A percentile compares a stretch with the other conserved stretches of the same genome.
Conservation (phyloP, 2,113 vertebrate genomes). For the Pelecanus crispus region DNA sequence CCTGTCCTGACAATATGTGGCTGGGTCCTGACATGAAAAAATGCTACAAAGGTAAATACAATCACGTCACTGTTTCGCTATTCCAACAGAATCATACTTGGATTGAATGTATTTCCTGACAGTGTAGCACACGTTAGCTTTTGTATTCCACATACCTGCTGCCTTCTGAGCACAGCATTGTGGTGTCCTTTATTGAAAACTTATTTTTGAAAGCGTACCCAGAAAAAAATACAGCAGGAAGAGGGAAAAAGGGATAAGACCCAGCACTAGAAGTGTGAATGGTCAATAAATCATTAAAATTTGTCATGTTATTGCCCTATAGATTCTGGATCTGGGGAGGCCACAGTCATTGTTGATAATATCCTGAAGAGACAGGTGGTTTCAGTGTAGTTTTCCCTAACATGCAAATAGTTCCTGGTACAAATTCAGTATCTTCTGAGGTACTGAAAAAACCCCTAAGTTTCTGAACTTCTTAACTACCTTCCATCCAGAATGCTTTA, state of each 20-base stretch:
- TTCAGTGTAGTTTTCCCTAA: not conserved
- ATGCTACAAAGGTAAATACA: slow-evolving; percentile 82
- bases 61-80: accelerated
- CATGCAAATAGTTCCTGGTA: not conserved
- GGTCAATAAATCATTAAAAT: not conserved
- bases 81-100: not conserved
- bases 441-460: not conserved
- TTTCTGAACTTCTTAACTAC: not conserved
- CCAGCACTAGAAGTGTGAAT: not conserved
- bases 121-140: not conserved
- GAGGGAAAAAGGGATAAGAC: not conserved
- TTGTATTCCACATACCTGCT: not conserved
- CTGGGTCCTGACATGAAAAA: slow-evolving; percentile 94
- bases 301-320: not conserved
- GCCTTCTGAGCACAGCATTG: not conserved
- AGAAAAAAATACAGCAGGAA: not conserved
- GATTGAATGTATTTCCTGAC: not conserved
- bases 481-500: not conserved
- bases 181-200: not conserved
- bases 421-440: not conserved
- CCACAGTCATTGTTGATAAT: not conserved
- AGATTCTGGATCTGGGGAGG: not conserved
- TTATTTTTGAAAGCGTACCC: not conserved
- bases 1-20: slow-evolving; percentile 91
- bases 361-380: accelerated